Evolutionary conservation across 2,888 invertebrate genomes (phyloP), one percentile per base, ranked within the genome.

Genomic region (Parascotia fuliginaria): DNA sequence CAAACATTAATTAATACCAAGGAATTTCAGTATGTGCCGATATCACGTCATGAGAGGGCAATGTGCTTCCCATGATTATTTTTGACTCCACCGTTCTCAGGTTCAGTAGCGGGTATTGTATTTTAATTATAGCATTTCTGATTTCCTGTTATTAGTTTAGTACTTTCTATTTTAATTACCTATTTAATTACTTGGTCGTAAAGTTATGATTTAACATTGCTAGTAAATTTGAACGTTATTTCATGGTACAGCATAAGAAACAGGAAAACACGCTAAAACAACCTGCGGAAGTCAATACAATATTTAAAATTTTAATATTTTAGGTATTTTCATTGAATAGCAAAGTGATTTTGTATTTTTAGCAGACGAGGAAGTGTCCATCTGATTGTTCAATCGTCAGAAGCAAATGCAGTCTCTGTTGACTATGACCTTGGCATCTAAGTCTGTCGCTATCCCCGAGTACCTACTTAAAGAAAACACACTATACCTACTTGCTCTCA

Each of bases 1-100:
- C 54, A 53, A 55, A 55, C 45, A 44, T 58, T 73, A 71, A 75
- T 76, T 68, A 71, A 55, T 64, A 58, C 66, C 52, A 65, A 76
- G 62, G 71, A 72, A 80, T 81, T 75, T 64, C 55, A 71, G 61
- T 66, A 50, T 57, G 60, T 59, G 66, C 65, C 66, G 60, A 73
- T 70, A 60, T 59, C 49, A 49, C 62, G 67, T 67, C 60, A 48
- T 59, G 59, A 58, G 68, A 58, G 70, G 70, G 70, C 70, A 66
- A 70, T 62, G 72, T 71, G 67, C 72, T 78, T 83, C 78, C 57
- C 77, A 79, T 66, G 70, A 69, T 74, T 67, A 77, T 73, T 78
- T 72, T 72, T 75, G 73, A 69, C 54, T n/a, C 59, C 74, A 42
- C 53, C 51, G 63, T 75, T 83, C 82, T 67, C 81, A 81, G 69